Conservation (phyloP, 1,140 invertebrate genomes). For the Micrasema longulum region DNA sequence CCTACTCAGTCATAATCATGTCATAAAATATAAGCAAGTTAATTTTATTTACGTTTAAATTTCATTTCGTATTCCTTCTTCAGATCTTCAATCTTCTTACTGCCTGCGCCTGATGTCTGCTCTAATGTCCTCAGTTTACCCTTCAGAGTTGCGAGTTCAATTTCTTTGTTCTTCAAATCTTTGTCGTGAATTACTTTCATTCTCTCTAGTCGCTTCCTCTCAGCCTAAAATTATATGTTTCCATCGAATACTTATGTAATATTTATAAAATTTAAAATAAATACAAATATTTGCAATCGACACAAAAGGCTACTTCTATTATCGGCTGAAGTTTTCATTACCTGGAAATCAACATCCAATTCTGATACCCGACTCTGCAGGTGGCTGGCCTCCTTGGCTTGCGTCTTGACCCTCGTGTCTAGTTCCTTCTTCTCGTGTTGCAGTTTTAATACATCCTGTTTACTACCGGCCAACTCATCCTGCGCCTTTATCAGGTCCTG, state of each 20-base stretch:
- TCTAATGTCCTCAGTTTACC: constrained; percentile 74
- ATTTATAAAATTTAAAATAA: too few relatives aligned
- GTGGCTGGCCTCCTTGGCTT: constrained; percentile 69
- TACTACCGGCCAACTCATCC: constrained; percentile 65
- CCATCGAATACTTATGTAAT: too few relatives aligned
- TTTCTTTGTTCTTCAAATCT: constrained; percentile 74
- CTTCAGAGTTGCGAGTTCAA: constrained; percentile 74
- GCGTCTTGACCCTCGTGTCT: constrained; percentile 68
- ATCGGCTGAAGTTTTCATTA: too few relatives aligned
- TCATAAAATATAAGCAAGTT: too few relatives aligned
- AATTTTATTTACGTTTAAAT: constrained; percentile 75
- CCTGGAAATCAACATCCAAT: constrained; percentile 73
- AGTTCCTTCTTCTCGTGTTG: constrained; percentile 71
- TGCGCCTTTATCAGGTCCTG: constrained; percentile 67
- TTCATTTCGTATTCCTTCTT: constrained; percentile 76
- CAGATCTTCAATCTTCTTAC: constrained; percentile 74
- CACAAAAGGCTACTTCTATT: too few relatives aligned
- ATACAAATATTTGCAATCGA: too few relatives aligned
- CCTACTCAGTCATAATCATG: too few relatives aligned
- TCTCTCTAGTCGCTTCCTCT: constrained; percentile 73
- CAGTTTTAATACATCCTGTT: constrained; percentile 74
- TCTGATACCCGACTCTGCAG: constrained; percentile 73
- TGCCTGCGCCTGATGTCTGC: constrained; percentile 69
- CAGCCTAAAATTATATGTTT: constrained; percentile 64
- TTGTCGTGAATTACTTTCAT: constrained; percentile 72